Conservation (phyloP, 2,113 vertebrate genomes). For the Taxidea taxus region DNA sequence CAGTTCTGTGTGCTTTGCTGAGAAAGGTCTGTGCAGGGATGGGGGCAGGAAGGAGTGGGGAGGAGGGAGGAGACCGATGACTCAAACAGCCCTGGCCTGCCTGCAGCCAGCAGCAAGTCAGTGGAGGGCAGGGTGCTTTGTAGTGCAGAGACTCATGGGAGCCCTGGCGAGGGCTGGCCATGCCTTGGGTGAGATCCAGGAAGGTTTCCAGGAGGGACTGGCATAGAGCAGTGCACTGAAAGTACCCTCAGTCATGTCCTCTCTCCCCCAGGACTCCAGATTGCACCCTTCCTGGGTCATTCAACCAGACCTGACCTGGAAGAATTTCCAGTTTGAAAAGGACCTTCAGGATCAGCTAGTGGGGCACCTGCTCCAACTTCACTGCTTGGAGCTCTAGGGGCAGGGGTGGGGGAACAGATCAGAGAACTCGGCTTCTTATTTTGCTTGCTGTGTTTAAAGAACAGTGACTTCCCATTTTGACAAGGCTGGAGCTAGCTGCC, state of each 20-base stretch:
- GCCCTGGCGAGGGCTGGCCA: not conserved
- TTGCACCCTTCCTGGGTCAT: not conserved
- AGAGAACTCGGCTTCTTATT: constrained; percentile 2
- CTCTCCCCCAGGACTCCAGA: not conserved
- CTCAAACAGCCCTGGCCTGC: not conserved
- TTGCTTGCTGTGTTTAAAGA: not conserved
- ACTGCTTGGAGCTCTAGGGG: not conserved
- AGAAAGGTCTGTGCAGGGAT: not conserved
- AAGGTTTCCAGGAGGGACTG: not conserved
- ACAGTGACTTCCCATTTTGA: not conserved
- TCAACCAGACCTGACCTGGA: not conserved
- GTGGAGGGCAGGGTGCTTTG: not conserved
- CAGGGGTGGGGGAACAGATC: not conserved
- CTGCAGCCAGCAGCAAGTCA: not conserved
- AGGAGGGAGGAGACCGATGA: not conserved
- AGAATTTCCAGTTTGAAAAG: not conserved
- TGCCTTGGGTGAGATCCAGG: not conserved
- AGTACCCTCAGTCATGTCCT: not conserved
- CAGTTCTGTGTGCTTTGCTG: not conserved
- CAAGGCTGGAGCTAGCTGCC: not conserved
- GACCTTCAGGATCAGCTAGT: not conserved
- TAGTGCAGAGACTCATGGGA: not conserved
- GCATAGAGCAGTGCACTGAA: not conserved
- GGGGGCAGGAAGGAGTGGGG: not conserved
- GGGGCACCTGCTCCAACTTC: not conserved